phyloP scores from a whole-genome alignment of 2,113 vertebrate genomes.

The Notechis scutatus region DNA sequence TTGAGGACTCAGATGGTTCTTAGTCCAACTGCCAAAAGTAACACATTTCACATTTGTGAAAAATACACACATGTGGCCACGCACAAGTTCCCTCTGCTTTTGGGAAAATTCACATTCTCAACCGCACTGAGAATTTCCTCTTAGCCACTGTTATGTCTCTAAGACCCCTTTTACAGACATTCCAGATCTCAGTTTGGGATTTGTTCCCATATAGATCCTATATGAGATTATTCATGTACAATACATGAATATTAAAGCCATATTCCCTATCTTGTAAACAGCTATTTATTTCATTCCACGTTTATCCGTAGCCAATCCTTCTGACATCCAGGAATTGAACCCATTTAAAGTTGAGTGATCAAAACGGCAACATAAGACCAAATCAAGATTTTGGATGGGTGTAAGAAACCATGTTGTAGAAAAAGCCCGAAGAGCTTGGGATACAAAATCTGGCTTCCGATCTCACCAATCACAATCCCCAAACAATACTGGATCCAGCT shows the following conservation, averaged over 20 bases:
- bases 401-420: not conserved
- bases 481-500: not conserved
- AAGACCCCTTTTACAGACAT: not conserved
- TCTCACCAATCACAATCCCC: not conserved
- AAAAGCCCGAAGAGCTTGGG: not conserved
- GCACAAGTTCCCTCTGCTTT: not conserved
- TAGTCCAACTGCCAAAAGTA: not conserved
- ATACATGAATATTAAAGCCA: not conserved
- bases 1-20: not conserved
- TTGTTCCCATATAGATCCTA: not conserved
- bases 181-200: not conserved
- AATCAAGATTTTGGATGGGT: not conserved
- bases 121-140: not conserved
- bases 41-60: not conserved
- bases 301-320: not conserved
- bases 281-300: not conserved
- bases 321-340: too few species aligned
- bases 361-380: not conserved
- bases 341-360: not conserved
- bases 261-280: too few species aligned
- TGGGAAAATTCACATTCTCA: not conserved
- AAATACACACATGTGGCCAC: not conserved
- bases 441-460: not conserved
- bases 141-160: not conserved
- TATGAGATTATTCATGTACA: not conserved